Base-by-base conservation (phyloP, 2,888 invertebrate genomes). In the Diaprepes abbreviatus region DNA sequence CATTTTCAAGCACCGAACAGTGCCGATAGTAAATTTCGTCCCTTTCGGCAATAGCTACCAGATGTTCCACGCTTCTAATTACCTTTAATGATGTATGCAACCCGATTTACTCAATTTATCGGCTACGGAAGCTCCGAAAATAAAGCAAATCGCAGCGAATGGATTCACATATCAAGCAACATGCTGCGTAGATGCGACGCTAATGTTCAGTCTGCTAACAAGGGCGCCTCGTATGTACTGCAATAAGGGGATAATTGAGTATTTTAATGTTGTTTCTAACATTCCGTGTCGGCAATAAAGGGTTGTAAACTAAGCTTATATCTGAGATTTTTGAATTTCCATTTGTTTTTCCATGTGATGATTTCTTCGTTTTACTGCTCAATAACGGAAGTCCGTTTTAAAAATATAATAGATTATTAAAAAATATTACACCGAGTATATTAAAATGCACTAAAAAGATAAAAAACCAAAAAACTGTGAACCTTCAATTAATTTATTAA, bases 11-110 rank as follows among this genome's bases (percentile, higher is more conserved):
- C 52, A 40, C 38, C 63, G 24, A 62, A 31, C 50, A 12, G 66
- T 33, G 43, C 36, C 35, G 59, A 55, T 62, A 58, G 63, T 69
- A 69, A 69, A 69, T 69, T 63, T 50, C 12, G 43, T 33, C 68
- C 64, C 64, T 58, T 17, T 36, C 28, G 70, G 65, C 65, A 68
- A 76, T 77, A 76, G 62, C 72, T 67, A 73, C 74, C 77, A 77
- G 75, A 76, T 77, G 77, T 75, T 76, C 62, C 77, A 73, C 74
- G 70, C 72, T 75, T 75, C 74, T 78, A 79, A 79, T 79, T 79
- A 76, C 78, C 75, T 76, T 79, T 79, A 79, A 80, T 79, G 80
- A 80, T 79, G 79, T 78, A 78, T 78, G 77, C 75, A 71, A 71
- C 67, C 67, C 55, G 71, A 67, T 67, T 71, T 58, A 63, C 54